Conservation (phyloP, 2,888 invertebrate genomes). For the Crepidodera aurea region DNA sequence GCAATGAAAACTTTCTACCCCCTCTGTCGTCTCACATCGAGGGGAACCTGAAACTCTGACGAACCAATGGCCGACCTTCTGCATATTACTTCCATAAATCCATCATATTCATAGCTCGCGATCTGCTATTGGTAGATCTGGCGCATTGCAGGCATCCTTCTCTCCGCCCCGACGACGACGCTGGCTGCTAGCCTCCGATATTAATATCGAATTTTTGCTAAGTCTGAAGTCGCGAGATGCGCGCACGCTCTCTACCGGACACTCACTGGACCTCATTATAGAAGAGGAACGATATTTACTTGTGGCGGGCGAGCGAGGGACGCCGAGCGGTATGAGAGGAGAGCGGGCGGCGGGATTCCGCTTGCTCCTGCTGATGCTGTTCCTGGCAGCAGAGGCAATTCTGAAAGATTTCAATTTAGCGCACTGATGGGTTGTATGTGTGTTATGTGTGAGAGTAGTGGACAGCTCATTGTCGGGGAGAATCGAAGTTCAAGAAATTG, state of each 20-base stretch:
- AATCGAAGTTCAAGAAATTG: not conserved
- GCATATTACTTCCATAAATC: constrained; percentile 86
- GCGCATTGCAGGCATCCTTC: constrained; percentile 56
- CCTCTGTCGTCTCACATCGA: constrained; percentile 19
- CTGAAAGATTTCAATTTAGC: constrained; percentile 62
- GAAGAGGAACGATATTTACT: constrained; percentile 59
- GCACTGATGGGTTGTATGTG: constrained; percentile 53
- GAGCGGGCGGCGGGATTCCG: constrained; percentile 44
- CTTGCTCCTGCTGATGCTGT: constrained; percentile 24
- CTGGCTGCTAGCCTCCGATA: constrained; percentile 70
- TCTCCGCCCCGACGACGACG: constrained; percentile 49
- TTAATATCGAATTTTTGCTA: constrained; percentile 82
- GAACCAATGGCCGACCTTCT: constrained; percentile 73
- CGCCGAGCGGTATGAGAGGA: constrained; percentile 39
- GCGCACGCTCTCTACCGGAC: constrained; percentile 57
- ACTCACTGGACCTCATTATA: constrained; percentile 57
- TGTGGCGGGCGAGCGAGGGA: constrained; percentile 53
- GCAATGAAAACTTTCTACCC: constrained; percentile 27
- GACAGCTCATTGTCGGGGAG: constrained; percentile 40
- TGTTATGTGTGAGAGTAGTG: constrained; percentile 39
- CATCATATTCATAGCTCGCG: constrained; percentile 62
- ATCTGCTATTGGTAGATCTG: constrained; percentile 55
- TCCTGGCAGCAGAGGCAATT: constrained; percentile 51
- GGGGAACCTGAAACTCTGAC: constrained; percentile 40
- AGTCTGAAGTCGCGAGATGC: constrained; percentile 56